phyloP scores from a whole-genome alignment of 2,888 invertebrate species.

The Pantelozetes paolii region DNA sequence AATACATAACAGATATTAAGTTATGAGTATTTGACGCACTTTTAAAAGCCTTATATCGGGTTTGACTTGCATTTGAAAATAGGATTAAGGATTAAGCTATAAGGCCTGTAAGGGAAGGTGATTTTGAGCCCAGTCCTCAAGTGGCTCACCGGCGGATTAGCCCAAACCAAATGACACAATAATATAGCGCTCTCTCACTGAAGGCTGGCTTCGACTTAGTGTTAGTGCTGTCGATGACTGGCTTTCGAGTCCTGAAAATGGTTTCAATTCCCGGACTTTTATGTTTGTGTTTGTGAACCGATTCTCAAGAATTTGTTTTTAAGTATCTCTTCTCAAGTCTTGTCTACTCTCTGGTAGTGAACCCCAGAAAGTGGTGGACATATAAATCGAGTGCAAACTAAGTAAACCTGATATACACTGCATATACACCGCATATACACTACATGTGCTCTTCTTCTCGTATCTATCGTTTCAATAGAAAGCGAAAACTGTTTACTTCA shows the following conservation, averaged over 20 bases:
- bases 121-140: conserved; percentile 21
- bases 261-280: not conserved
- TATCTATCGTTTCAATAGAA: not conserved
- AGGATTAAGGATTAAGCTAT: conserved; percentile 22
- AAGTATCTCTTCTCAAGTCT: not conserved
- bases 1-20: not conserved
- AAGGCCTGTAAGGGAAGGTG: conserved; percentile 26
- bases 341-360: not conserved
- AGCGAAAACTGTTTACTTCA: not conserved
- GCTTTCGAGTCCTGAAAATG: not conserved
- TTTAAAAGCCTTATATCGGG: conserved; percentile 1
- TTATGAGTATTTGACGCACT: conserved; percentile 22
- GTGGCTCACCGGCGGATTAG: conserved; percentile 27
- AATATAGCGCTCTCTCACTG: not conserved
- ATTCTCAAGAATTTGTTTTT: not conserved
- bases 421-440: not conserved
- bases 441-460: not conserved
- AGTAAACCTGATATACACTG: not conserved
- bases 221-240: not conserved
- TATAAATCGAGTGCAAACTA: not conserved
- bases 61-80: conserved; percentile 29
- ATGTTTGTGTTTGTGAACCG: not conserved
- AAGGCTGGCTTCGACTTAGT: not conserved
- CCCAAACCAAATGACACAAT: conserved; percentile 22
- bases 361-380: not conserved